Base-by-base conservation (phyloP, 1,140 invertebrate genomes). In the Phymorhynchus buccinoides region DNA sequence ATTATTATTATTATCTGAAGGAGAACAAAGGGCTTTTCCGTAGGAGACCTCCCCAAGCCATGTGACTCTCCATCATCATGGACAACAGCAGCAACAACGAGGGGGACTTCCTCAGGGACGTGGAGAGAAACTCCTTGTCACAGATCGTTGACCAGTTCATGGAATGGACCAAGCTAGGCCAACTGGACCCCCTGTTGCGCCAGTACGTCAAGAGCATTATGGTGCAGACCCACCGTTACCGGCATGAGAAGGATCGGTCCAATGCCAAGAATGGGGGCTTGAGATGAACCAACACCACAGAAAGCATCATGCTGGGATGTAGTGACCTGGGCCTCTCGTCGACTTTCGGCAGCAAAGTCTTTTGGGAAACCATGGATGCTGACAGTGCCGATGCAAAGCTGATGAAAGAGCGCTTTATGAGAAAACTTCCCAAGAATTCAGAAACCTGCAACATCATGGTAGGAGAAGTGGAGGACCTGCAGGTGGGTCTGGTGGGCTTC, bases 361-460 rank as follows among this genome's bases (percentile, higher is more conserved):
- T 66, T 27, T 48, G 82, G 79, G 80, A 82, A 66, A 82, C 32
- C 80, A 56, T 85, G 84, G 84, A 85, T 32, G 35, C 30, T 16
- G 41, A 56, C 2, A n/a, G n/a, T n/a, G 41, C 71, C 22, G 62
- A 84, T 14, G 32, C 41, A 7, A 84, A 80, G 81, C 84, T 90
- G 90, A 88, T 87, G 71, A 93, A 93, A 84, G 88, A 89, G 1
- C 86, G 89, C 27, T 93, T 93, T 81, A 85, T 93, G 88, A 88
- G 90, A 79, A 99, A 99, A 94, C 98, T 99, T 91, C 98, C 98
- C 30, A 95, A 96, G 0, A 98, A 97, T 56, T 96, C 98, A 0
- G 98, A 99, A 93, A 97, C 98, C 9, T 97, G 97, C 39, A 99
- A 99, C 92, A 98, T 99, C 89, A 94, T 99, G 41, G 97, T 99